Evolutionary conservation across 2,113 vertebrate species (phyloP).

Genomic region (Ondatra zibethicus): DNA sequence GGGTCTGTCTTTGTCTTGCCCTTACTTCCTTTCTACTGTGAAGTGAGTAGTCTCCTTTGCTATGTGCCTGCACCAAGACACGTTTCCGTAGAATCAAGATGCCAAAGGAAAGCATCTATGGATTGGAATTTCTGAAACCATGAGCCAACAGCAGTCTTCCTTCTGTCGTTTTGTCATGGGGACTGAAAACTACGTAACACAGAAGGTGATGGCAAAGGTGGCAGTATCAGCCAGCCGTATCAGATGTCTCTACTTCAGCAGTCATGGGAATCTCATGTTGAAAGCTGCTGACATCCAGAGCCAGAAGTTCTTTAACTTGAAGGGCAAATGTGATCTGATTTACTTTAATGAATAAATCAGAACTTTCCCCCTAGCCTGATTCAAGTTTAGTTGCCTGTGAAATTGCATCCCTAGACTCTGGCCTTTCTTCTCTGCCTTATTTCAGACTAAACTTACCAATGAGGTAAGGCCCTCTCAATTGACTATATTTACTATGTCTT

Average conservation of each 20-base stretch:
- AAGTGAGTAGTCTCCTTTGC: not conserved
- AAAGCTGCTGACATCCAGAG: not conserved
- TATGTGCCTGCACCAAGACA: not conserved
- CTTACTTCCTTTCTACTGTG: too few relatives aligned
- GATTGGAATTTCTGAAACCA: not conserved
- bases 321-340: not conserved
- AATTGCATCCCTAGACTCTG: not conserved
- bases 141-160: not conserved
- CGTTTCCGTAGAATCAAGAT: not conserved
- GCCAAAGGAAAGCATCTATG: not conserved
- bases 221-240: not conserved
- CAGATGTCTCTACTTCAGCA: not conserved
- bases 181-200: not conserved
- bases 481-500: not conserved
- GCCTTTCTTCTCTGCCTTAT: not conserved
- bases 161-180: not conserved
- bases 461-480: not conserved
- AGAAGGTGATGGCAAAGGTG: not conserved
- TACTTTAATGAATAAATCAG: not conserved
- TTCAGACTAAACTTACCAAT: not conserved
- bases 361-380: not conserved
- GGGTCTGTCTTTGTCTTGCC: not conserved
- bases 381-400: not conserved
- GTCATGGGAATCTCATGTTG: not conserved
- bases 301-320: not conserved